Conservation (phyloP, 2,888 invertebrate genomes). For the Apamea epomidion region DNA sequence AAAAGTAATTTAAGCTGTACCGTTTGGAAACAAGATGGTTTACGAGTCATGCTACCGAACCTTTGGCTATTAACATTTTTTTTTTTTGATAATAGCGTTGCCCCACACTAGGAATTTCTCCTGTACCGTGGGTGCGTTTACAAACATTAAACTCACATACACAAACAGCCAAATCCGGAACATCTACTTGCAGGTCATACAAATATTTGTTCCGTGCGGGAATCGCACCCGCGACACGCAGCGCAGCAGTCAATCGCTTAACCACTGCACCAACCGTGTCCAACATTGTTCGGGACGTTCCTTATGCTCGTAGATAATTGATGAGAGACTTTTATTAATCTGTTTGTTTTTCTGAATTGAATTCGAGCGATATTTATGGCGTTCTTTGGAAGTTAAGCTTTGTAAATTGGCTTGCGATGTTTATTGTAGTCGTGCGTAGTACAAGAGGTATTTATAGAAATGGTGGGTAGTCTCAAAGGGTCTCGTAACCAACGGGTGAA, state of each 20-base stretch:
- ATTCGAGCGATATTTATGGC: slow-evolving; percentile 10
- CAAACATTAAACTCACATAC: too few species aligned
- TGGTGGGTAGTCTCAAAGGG: too few species aligned
- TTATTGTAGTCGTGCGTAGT: not conserved
- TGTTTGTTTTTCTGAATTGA: slow-evolving; percentile 7
- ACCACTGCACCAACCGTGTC: too few species aligned
- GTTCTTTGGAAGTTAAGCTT: not conserved
- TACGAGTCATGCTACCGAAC: slow-evolving; percentile 37
- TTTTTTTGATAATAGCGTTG: too few species aligned
- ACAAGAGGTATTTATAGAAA: not conserved
- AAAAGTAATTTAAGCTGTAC: slow-evolving; percentile 65
- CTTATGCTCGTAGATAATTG: slow-evolving; percentile 14
- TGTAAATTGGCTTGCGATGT: not conserved
- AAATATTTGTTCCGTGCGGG: too few species aligned
- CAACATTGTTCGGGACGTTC: slow-evolving; percentile 14
- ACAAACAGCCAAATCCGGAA: too few species aligned
- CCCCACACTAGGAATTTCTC: too few species aligned
- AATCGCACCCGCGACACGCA: too few species aligned
- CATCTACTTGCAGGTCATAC: too few species aligned
- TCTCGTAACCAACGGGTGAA: not conserved
- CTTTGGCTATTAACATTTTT: slow-evolving; percentile 36
- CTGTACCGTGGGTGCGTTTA: too few species aligned
- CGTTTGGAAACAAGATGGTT: slow-evolving; percentile 46
- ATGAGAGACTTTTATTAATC: slow-evolving; percentile 24
- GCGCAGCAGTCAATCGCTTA: too few species aligned